A percentile compares a stretch with the other conserved stretches of the same genome.
Conservation (phyloP, 2,888 invertebrate species). For the Caenorhabditis sp. region DNA sequence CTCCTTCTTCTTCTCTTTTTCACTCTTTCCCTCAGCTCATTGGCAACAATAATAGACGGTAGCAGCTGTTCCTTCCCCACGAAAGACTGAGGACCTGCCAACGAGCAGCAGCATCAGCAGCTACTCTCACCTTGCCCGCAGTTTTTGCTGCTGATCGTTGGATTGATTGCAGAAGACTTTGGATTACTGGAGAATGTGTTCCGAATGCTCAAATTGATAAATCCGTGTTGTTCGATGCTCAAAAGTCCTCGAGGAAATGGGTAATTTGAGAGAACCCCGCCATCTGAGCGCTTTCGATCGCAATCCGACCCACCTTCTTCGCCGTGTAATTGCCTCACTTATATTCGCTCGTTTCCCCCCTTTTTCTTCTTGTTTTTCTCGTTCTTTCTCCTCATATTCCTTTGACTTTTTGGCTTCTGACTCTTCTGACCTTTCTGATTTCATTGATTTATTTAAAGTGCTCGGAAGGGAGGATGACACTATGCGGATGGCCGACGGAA, state of each 20-base stretch:
- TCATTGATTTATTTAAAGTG: too few relatives aligned
- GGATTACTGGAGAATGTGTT: too few relatives aligned
- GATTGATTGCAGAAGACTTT: too few relatives aligned
- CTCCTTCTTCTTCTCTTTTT: slow-evolving; percentile 10
- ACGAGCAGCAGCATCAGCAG: too few relatives aligned
- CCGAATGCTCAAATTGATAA: background rate
- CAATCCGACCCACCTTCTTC: slow-evolving; percentile 53
- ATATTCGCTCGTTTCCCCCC: slow-evolving; percentile 5
- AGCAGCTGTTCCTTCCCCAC: slow-evolving; percentile 46
- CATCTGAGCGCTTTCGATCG: slow-evolving; percentile 36
- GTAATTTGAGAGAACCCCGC: slow-evolving; percentile 44
- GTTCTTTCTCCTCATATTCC: too few relatives aligned
- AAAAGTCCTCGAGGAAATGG: slow-evolving; percentile 27
- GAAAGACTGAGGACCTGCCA: slow-evolving; percentile 12
- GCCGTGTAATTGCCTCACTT: slow-evolving; percentile 19
- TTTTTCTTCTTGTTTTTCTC: slow-evolving; percentile 8
- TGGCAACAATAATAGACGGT: slow-evolving; percentile 60
- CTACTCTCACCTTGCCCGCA: slow-evolving; percentile 10
- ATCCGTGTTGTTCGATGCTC: background rate
- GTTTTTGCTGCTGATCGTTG: slow-evolving; percentile 14
- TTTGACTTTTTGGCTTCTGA: too few relatives aligned
- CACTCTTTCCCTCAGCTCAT: slow-evolving; percentile 11
- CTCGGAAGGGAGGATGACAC: slow-evolving; percentile 56
- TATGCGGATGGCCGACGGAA: slow-evolving; percentile 70
- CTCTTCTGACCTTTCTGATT: background rate